Evolutionary conservation across 2,888 invertebrate genomes (phyloP), one percentile per base, ranked within the genome.

Genomic region (Buathra laborator): DNA sequence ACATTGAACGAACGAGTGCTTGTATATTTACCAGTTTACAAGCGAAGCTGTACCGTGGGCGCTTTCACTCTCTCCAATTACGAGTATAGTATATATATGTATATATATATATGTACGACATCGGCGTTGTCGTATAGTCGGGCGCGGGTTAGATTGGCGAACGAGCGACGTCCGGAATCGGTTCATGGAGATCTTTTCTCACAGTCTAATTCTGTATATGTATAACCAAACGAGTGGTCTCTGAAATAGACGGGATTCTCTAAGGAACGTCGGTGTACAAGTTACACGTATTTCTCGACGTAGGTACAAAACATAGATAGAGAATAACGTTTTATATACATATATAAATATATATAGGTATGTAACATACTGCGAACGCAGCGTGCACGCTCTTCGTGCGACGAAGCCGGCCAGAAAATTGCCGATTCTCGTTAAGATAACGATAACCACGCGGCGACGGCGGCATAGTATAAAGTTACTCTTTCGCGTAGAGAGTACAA

Each of bases 21-120:
- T n/a, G 62, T 59, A 56, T 56, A 16, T 12, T 6, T 46, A 67
- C 46, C 37, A 29, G 16, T 48, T 72, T 48, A 59, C 66, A 5
- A 43, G n/a, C 51, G 53, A 59, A 44, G 46, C 71, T 56, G 37
- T 68, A 59, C 24, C 48, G 56, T 72, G 24, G 37, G 48, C 56
- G 81, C 91, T 92, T 92, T 92, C 92, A 90, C 92, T 90, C 88
- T 87, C 87, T 89, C 89, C 91, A 92, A 92, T 92, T 91, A 92
- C 90, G 90, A 90, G 88, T 90, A 70, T 78, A 66, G 46, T 56
- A 59, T 66, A 70, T 79, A 74, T 74, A 59, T 66, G 66, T 79
- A 74, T 74, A 72, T 53, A 64, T 74, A 24, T 16, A 70, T 24
- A 24, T 24, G 24, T 24, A 24, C 24, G 24, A 24, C 24, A 24